Evolutionary conservation across 1,140 invertebrate genomes (phyloP), one percentile per base, ranked within the genome.

Genomic region (Cepaea nemoralis): DNA sequence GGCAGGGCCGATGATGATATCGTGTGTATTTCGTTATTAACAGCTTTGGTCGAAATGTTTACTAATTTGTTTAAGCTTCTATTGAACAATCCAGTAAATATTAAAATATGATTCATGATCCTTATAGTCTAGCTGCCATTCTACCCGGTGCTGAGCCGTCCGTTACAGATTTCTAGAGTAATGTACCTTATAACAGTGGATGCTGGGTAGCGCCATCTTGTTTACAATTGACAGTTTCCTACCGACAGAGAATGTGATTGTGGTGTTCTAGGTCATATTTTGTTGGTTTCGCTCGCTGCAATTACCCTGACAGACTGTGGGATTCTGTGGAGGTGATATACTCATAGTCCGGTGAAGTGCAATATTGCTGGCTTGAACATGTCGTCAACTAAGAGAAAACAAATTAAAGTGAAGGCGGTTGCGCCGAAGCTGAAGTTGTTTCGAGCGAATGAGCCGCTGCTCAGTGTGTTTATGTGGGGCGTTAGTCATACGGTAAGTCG

Each of bases 381-480:
- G 59, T 63, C 73, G 24, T 78, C 77, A 63, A 70, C 86, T 39
- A 85, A 88, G 84, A 82, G 82, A 79, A 90, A 90, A 83, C 86
- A 86, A 70, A 86, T 89, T 42, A 90, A 90, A 86, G 84, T 91
- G 66, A 92, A 91, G 83, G 86, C 89, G 48, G 90, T 91, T 24
- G 85, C 85, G 27, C 98, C 98, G 92, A 99, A 99, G 93, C 96
- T 97, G 83, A 99, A 99, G 93, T 94, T 99, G 81, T 99, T 99
- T 93, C 94, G 98, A 89, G 97, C 98, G 33, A 99, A 97, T 93
- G 98, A 99, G 92, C 98, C 98, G 55, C 94, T 99, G 86, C 93
- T 99, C 48, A 99, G 97, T 87, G 98, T 99, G 83, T 98, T 99
- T 91, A 99, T 99, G 98, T 99, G 98, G 98, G 98, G 98, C 88